phyloP scores from a whole-genome alignment of 23 tunicate species.

The Ciona savignyi region DNA sequence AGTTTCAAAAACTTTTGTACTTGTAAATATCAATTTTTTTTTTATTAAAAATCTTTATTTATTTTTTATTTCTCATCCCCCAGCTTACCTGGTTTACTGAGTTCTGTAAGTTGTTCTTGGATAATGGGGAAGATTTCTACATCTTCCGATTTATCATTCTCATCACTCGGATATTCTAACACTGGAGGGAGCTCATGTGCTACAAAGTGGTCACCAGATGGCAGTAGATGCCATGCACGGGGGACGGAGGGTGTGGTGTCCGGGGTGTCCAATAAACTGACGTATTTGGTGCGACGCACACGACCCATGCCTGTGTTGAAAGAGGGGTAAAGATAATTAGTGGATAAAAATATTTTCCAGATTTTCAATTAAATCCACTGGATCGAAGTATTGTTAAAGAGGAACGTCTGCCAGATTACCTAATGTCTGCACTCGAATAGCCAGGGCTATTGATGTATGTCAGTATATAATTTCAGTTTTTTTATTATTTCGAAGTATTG shows the following conservation, averaged over 20 bases:
- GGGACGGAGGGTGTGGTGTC: background rate
- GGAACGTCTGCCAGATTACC: too few species aligned
- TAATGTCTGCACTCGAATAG: too few species aligned
- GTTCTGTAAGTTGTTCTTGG: conserved; percentile 46
- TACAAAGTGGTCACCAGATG: conserved; percentile 34
- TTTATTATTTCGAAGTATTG: too few species aligned
- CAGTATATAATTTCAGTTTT: too few species aligned
- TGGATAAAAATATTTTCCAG: background rate
- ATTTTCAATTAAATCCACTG: too few species aligned
- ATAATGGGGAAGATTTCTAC: conserved; percentile 29
- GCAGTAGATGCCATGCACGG: conserved; percentile 62
- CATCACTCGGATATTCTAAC: conserved; percentile 14
- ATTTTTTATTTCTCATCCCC: background rate
- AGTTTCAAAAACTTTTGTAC: background rate
- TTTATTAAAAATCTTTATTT: background rate
- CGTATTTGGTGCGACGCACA: conserved; percentile 58
- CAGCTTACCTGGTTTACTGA: conserved; percentile 44
- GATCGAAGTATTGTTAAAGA: too few species aligned
- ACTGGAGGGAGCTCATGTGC: conserved; percentile 61
- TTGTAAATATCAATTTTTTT: background rate
- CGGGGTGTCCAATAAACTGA: conserved; percentile 31
- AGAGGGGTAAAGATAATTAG: background rate
- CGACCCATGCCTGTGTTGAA: conserved; percentile 33
- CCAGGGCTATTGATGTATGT: too few species aligned
- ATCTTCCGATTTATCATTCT: background rate